Evolutionary conservation across 2,888 invertebrate genomes (phyloP), one percentile per base, ranked within the genome.

Genomic region (Chrysodeixis includens): DNA sequence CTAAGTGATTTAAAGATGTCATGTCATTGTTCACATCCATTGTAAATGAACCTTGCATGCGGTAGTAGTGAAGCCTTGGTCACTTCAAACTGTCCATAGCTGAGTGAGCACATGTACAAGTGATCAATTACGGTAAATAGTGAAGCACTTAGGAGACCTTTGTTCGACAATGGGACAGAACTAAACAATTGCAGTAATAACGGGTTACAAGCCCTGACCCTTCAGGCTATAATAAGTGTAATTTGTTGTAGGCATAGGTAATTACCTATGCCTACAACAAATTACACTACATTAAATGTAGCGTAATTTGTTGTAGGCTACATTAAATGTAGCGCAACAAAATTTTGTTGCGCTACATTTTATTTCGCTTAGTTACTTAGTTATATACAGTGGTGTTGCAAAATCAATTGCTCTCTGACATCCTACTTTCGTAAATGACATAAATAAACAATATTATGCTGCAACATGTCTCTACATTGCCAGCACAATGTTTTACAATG

Each of bases 191-290:
- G 46, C 51, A 60, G 53, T 74, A 74, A 74, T 76, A 56, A 60
- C 60, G 49, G 76, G 67, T 62, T 60, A 51, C 59, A 14, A 55
- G 54, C 74, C 76, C 72, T 76, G 76, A 74, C 74, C 74, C 72
- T 76, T 54, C 40, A 54, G 22, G 32, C 56, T 54, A 18, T 22
- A 71, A 66, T 74, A 53, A 52, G 16, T 60, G 51, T 71, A 66
- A 74, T 74, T 60, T 63, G 66, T 74, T 32, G 56, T 18, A 53
- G 53, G 66, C 57, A 20, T 60, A 62, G 54, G 57, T 76, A 51
- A 61, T 61, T 51, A 76, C 57, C 54, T 62, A 60, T 20, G 57
- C 66, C 53, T 53, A 18, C 56, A 32, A 74, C 66, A 63, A 60
- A 74, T 74, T 66, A 71, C 51, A 60, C 16, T 52, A n/a, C n/a